Conservation (phyloP, 1,140 invertebrate species). For the Anastrepha ludens region DNA sequence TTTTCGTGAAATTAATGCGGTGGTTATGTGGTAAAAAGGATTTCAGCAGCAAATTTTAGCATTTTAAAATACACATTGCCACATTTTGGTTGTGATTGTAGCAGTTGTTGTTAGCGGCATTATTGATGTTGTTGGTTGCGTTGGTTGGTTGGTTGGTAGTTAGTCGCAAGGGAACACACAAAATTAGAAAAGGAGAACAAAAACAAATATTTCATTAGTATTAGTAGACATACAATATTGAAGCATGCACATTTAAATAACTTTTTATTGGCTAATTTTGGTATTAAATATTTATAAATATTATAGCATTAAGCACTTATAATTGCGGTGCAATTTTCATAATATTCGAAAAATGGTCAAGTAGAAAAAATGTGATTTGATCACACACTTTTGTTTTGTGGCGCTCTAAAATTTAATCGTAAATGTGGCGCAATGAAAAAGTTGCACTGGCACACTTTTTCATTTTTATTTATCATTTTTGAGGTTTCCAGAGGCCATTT, state of each 20-base stretch:
- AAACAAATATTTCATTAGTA: conserved; percentile 53
- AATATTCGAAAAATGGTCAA: background rate
- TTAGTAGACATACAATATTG: conserved; percentile 41
- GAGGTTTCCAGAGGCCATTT: no score
- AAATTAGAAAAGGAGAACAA: conserved; percentile 55
- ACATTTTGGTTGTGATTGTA: conserved; percentile 28
- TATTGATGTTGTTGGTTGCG: conserved; percentile 15
- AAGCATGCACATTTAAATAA: conserved; percentile 28
- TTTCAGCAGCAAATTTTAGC: conserved; percentile 27
- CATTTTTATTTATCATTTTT: no score
- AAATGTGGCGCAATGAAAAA: no score
- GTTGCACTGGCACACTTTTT: no score
- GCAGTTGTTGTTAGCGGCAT: conserved; percentile 49
- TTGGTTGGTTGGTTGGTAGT: conserved; percentile 42
- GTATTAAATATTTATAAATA: conserved; percentile 9
- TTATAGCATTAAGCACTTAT: background rate
- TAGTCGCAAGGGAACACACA: conserved; percentile 39
- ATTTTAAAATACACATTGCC: conserved; percentile 22
- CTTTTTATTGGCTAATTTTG: conserved; percentile 3
- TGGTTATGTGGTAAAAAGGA: conserved; percentile 28
- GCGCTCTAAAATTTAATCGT: no score
- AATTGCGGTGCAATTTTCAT: background rate
- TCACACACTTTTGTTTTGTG: background rate
- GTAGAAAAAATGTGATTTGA: background rate
- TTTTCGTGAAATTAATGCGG: background rate